Conservation (phyloP, 2,888 invertebrate species). For the Calliphora vomitoria region DNA sequence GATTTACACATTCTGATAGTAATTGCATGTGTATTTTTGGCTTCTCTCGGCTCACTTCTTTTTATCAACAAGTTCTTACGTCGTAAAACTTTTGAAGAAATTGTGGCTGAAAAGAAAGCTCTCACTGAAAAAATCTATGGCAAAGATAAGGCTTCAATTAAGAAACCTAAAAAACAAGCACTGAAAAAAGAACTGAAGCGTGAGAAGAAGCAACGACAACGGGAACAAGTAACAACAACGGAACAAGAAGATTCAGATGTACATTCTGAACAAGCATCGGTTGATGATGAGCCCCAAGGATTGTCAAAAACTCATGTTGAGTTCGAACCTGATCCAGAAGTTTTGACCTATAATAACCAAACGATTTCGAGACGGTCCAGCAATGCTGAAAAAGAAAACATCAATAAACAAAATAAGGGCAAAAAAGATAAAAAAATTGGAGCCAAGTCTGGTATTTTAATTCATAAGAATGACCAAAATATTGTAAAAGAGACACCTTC, state of each 20-base stretch:
- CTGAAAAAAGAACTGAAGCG: conserved; percentile 82
- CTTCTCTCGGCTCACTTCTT: conserved; percentile 83
- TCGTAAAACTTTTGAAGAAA: conserved; percentile 84
- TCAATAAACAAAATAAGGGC: conserved; percentile 74
- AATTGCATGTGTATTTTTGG: conserved; percentile 84
- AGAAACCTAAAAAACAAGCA: conserved; percentile 80
- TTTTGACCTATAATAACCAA: conserved; percentile 77
- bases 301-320: conserved; percentile 82
- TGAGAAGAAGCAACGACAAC: conserved; percentile 81
- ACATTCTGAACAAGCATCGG: conserved; percentile 80
- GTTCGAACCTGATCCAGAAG: conserved; percentile 83
- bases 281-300: conserved; percentile 78
- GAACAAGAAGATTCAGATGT: conserved; percentile 81
- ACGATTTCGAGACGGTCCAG: conserved; percentile 76
- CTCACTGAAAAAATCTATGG: conserved; percentile 83
- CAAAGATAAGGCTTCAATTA: conserved; percentile 79
- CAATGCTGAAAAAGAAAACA: conserved; percentile 80
- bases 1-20: conserved; percentile 84
- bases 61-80: conserved; percentile 84
- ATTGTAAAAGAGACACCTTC: conserved; percentile 76
- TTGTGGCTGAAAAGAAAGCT: conserved; percentile 84
- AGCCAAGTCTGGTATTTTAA: conserved; percentile 80
- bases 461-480: conserved; percentile 82
- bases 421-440: conserved; percentile 81
- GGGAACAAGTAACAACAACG: conserved; percentile 79